A percentile compares a stretch with the other conserved stretches of the same genome.
phyloP scores from a whole-genome alignment of 2,113 vertebrate species.

The Sterna hirundo region DNA sequence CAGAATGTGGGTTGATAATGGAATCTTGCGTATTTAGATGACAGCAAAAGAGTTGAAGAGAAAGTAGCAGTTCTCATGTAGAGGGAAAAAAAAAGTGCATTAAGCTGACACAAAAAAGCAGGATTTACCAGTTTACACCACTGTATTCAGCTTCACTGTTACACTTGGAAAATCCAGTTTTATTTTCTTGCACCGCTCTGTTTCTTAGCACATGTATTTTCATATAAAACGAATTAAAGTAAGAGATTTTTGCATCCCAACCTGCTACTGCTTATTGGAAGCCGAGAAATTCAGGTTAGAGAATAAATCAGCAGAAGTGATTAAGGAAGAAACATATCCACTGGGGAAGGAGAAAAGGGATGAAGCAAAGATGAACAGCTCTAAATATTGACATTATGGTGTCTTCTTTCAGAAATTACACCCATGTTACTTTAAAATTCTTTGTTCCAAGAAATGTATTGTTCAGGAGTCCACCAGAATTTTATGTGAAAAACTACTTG shows the following conservation, averaged over 20 bases:
- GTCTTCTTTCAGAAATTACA: neutral
- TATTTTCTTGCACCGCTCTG: neutral
- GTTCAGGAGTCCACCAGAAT: neutral
- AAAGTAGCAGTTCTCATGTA: neutral
- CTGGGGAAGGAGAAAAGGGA: neutral
- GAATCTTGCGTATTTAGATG: neutral
- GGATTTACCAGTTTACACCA: neutral
- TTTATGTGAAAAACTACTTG: neutral
- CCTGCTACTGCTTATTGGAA: neutral
- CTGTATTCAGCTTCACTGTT: neutral
- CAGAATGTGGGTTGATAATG: neutral
- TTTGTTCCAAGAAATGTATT: accelerated
- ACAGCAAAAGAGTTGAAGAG: neutral
- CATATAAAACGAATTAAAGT: neutral
- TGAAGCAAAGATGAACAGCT: neutral
- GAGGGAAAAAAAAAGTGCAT: neutral
- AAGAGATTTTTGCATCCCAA: neutral
- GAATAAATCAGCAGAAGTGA: neutral
- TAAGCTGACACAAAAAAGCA: neutral
- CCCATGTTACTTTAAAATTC: neutral
- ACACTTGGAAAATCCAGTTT: neutral
- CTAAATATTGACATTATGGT: neutral
- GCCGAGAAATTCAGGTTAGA: neutral
- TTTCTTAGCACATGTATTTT: neutral
- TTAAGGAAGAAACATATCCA: neutral